Percentiles rank a stretch among this genome's conserved stretches.
These are phyloP conservation scores for Melanostigma gelatinosum DNA, from an alignment of 2,113 vertebrate species.

Conservation along the genomic window DNA sequence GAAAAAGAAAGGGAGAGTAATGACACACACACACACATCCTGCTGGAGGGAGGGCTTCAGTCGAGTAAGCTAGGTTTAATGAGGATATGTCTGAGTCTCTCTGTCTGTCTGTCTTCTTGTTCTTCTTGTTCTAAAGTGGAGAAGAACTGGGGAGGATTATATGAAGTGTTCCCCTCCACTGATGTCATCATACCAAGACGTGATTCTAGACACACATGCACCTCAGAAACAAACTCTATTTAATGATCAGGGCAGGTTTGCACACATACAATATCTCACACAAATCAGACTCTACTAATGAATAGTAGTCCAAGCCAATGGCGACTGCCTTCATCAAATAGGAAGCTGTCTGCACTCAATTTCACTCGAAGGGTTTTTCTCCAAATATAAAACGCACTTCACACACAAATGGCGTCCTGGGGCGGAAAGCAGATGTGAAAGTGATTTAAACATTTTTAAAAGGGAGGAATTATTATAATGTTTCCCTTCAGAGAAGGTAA, in stretches of 20 bases:
- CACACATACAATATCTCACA: too few species aligned
- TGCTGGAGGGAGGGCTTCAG: too few species aligned
- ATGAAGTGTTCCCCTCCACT: neutral
- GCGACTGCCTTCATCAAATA: constrained; percentile 41
- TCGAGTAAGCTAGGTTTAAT: too few species aligned
- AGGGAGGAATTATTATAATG: constrained; percentile 31
- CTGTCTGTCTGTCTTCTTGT: too few species aligned
- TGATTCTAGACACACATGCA: neutral
- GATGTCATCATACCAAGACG: neutral
- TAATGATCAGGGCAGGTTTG: neutral
- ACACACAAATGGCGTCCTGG: constrained; percentile 25
- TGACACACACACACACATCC: too few species aligned
- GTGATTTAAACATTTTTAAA: constrained; percentile 17
- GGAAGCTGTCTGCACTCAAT: constrained; percentile 30
- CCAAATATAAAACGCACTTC: constrained; percentile 11
- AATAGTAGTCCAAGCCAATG: neutral
- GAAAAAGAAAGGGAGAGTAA: too few species aligned
- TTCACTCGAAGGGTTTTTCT: constrained; percentile 16
- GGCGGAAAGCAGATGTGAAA: constrained; percentile 72
- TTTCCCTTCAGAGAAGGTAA: constrained; percentile 52
- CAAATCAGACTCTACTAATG: neutral
- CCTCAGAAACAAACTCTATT: neutral
- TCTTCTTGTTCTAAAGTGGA: neutral
- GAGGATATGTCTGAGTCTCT: too few species aligned
- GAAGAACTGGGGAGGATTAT: neutral